These are phyloP conservation scores for Eupithecia abbreviata DNA, from an alignment of 2,888 invertebrate genomes.

Conservation along the genomic window DNA sequence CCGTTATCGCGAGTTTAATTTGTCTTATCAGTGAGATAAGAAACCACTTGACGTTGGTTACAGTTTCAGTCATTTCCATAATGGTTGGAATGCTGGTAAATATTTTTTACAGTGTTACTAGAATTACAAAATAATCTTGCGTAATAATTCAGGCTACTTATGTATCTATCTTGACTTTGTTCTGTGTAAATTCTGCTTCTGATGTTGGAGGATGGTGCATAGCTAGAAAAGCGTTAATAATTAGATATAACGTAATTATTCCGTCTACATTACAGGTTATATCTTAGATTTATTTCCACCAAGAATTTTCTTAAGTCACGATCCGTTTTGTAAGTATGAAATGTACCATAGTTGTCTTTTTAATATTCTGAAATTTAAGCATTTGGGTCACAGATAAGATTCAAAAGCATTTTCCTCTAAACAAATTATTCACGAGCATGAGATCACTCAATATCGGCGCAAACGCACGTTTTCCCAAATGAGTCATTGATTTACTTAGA, in stretches of 20 bases:
- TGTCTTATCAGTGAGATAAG: constrained; percentile 46
- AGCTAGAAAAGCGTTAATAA: not conserved
- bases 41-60: constrained; percentile 41
- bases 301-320: not conserved
- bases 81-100: not conserved
- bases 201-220: not conserved
- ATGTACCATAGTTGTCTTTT: not conserved
- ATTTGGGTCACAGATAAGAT: not conserved
- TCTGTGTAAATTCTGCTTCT: too few relatives aligned
- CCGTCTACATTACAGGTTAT: not conserved
- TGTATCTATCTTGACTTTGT: too few relatives aligned
- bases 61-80: not conserved
- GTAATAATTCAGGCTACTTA: not conserved
- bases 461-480: constrained; percentile 48
- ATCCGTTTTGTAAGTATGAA: not conserved
- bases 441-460: constrained; percentile 31
- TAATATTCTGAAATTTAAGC: not conserved
- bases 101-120: not conserved
- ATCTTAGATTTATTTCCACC: not conserved
- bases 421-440: constrained; percentile 14
- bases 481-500: constrained; percentile 57
- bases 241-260: not conserved
- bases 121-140: not conserved
- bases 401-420: not conserved
- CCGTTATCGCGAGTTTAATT: constrained; percentile 45